phyloP scores from a whole-genome alignment of 1,140 invertebrate genomes.

The Drosophila malerkotliana region DNA sequence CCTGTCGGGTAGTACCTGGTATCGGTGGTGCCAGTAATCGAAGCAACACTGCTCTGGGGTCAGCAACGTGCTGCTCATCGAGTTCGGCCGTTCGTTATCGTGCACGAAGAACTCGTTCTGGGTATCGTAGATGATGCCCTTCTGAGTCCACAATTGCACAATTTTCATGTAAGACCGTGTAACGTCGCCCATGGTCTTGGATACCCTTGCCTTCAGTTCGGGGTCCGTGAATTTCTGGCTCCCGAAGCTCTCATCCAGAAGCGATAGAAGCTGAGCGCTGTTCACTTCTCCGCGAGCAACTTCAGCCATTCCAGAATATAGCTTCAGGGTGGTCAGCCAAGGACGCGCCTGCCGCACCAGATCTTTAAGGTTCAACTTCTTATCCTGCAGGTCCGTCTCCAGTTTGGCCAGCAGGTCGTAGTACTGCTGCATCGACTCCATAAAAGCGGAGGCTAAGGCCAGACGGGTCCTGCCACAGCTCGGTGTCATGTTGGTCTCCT shows the following conservation, averaged over 20 bases:
- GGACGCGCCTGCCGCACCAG: constrained; percentile 56
- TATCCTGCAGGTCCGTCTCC: constrained; percentile 42
- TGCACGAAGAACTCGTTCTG: constrained; percentile 60
- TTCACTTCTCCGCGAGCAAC: constrained; percentile 20
- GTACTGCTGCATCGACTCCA: constrained; percentile 40
- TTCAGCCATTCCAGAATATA: constrained; percentile 24
- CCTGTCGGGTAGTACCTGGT: constrained; percentile 30
- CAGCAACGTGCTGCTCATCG: constrained; percentile 55
- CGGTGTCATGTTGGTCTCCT: constrained; percentile 46
- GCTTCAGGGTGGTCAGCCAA: constrained; percentile 43
- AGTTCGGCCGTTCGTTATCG: constrained; percentile 36
- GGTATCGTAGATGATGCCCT: constrained; percentile 55
- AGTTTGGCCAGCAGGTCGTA: constrained; percentile 52
- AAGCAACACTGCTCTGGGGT: constrained; percentile 56
- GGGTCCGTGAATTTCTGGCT: constrained; percentile 16
- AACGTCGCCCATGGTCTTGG: constrained; percentile 19
- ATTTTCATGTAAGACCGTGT: constrained; percentile 64
- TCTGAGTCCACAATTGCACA: constrained; percentile 67
- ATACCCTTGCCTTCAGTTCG: constrained; percentile 19
- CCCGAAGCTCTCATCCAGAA: constrained; percentile 34
- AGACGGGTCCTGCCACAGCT: constrained; percentile 15
- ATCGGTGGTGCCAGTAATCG: constrained; percentile 53
- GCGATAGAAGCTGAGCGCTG: constrained; percentile 44
- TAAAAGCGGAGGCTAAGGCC: constrained; percentile 35
- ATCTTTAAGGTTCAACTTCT: constrained; percentile 44